These are phyloP conservation scores for Centrocercus urophasianus DNA, from an alignment of 2,113 vertebrate genomes.

Conservation along the genomic window DNA sequence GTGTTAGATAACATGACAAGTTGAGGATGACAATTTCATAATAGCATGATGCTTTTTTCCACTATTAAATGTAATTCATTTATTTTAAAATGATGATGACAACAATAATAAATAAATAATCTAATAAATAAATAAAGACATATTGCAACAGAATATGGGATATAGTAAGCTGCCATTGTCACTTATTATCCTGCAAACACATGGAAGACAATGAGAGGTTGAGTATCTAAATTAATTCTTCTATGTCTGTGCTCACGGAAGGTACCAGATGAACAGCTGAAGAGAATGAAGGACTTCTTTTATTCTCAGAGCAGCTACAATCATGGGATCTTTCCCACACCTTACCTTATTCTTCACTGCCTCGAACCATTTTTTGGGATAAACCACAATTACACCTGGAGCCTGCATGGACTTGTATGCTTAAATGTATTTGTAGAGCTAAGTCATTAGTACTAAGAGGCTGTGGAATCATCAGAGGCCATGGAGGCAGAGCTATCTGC, in stretches of 20 bases:
- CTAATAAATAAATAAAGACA: not conserved
- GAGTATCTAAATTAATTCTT: conserved; percentile 4
- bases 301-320: conserved; percentile 54
- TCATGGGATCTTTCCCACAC: conserved; percentile 67
- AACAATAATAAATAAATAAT: not conserved
- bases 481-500: conserved; percentile 15
- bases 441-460: conserved; percentile 40
- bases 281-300: conserved; percentile 47
- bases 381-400: conserved; percentile 32
- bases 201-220: not conserved
- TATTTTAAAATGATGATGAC: not conserved
- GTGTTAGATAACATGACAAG: not conserved
- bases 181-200: not conserved
- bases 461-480: conserved; percentile 32
- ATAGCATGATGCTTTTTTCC: not conserved
- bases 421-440: conserved; percentile 50
- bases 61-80: not conserved
- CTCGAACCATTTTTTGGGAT: conserved; percentile 65
- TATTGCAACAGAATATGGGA: not conserved
- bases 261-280: conserved; percentile 14
- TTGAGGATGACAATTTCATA: not conserved
- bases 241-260: conserved; percentile 2
- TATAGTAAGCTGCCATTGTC: conserved; percentile 7
- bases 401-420: conserved; percentile 59
- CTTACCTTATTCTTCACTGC: conserved; percentile 52